phyloP scores from a whole-genome alignment of 1,140 invertebrate genomes.

The Meloidogyne floridensis region DNA sequence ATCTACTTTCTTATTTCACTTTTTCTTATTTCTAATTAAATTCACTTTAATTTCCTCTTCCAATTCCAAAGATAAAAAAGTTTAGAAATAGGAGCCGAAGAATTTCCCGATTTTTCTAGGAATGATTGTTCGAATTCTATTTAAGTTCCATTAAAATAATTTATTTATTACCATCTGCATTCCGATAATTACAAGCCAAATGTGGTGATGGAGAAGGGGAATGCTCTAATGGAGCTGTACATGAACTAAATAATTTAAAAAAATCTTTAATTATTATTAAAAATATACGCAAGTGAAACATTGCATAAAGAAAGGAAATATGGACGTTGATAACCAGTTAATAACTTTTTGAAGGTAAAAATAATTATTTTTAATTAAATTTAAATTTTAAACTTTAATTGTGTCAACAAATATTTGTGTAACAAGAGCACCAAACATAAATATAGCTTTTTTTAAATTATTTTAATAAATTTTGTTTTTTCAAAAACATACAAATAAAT shows the following conservation, averaged over 20 bases:
- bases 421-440: slow-evolving; percentile 64
- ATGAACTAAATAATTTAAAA: slow-evolving; percentile 48
- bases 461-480: not conserved
- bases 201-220: slow-evolving; percentile 65
- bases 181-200: slow-evolving; percentile 60
- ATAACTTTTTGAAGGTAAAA: slow-evolving; percentile 36
- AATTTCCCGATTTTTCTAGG: too few species aligned
- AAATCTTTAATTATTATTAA: slow-evolving; percentile 2
- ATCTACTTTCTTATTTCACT: too few species aligned
- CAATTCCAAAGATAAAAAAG: too few species aligned
- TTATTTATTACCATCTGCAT: slow-evolving; percentile 22
- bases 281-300: slow-evolving; percentile 57
- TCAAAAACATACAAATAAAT: slow-evolving; percentile 52
- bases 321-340: slow-evolving; percentile 64
- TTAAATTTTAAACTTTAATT: slow-evolving; percentile 36
- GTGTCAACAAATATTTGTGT: slow-evolving; percentile 65
- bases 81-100: too few species aligned
- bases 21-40: too few species aligned
- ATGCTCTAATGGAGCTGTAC: slow-evolving; percentile 64
- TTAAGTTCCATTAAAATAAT: too few species aligned
- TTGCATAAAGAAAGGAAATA: slow-evolving; percentile 65
- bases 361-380: not conserved
- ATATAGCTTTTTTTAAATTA: slow-evolving; percentile 52
- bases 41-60: too few species aligned
- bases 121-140: too few species aligned